A percentile compares a stretch with the other conserved stretches of the same genome.
Conservation (phyloP, 1,140 invertebrate species). For the Papilio glaucus region DNA sequence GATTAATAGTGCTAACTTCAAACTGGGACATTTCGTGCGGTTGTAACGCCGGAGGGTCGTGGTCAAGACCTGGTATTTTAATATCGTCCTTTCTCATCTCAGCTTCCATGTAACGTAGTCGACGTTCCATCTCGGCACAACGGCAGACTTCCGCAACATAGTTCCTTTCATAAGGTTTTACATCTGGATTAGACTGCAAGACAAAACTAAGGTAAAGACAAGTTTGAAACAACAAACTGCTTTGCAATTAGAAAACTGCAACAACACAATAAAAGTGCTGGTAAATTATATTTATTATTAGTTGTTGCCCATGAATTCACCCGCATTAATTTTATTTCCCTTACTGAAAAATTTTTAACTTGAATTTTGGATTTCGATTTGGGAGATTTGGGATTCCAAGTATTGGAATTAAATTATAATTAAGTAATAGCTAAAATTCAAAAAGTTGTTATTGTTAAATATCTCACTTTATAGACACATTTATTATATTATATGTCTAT, state of each 20-base stretch:
- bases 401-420: too few species aligned
- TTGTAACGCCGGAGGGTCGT: slow-evolving; percentile 53
- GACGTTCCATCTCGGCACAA: slow-evolving; percentile 88
- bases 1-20: slow-evolving; percentile 47
- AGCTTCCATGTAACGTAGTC: slow-evolving; percentile 86
- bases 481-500: too few species aligned
- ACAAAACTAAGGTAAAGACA: slow-evolving; percentile 18
- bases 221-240: slow-evolving; percentile 28
- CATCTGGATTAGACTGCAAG: slow-evolving; percentile 84
- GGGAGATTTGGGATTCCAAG: too few species aligned
- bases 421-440: too few species aligned
- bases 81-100: slow-evolving; percentile 82
- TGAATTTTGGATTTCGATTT: too few species aligned
- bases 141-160: slow-evolving; percentile 87
- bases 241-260: slow-evolving; percentile 22
- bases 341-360: too few species aligned
- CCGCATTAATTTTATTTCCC: too few species aligned
- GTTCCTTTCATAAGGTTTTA: slow-evolving; percentile 86
- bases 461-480: too few species aligned
- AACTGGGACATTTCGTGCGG: slow-evolving; percentile 55
- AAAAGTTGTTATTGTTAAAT: too few species aligned
- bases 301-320: background rate
- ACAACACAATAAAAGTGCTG: too few species aligned
- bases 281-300: background rate
- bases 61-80: slow-evolving; percentile 40